These are phyloP conservation scores for Drosophila sp. DNA, from an alignment of 1,140 invertebrate species.

Conservation along the genomic window DNA sequence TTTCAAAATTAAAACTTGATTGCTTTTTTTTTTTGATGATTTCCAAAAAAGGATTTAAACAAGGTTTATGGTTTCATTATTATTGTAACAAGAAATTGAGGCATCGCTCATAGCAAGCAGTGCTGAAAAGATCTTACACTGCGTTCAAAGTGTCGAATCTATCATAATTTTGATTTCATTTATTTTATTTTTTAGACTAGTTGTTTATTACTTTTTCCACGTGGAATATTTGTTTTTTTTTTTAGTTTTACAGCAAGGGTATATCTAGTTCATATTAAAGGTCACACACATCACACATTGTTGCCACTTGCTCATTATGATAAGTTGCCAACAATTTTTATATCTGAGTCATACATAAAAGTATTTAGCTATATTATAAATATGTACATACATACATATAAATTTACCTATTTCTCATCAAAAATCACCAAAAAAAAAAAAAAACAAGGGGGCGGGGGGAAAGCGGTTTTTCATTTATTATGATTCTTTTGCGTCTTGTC, in stretches of 20 bases:
- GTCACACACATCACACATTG: neutral
- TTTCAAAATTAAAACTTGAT: too few relatives aligned
- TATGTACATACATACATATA: neutral
- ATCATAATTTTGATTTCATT: too few relatives aligned
- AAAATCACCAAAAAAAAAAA: conserved; percentile 8
- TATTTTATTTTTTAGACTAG: too few relatives aligned
- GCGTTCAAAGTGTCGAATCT: too few relatives aligned
- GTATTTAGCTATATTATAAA: too few relatives aligned
- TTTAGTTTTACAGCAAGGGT: neutral
- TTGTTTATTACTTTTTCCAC: too few relatives aligned
- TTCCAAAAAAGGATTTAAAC: too few relatives aligned
- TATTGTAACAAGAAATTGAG: too few relatives aligned
- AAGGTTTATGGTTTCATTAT: too few relatives aligned
- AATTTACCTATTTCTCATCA: conserved; percentile 9
- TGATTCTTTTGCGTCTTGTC: conserved; percentile 51
- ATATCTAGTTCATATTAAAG: neutral
- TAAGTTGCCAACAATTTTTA: neutral
- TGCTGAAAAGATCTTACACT: too few relatives aligned
- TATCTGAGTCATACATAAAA: conserved; percentile 3
- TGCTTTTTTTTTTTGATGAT: too few relatives aligned
- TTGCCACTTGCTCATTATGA: neutral
- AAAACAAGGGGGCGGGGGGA: neutral
- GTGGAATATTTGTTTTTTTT: neutral
- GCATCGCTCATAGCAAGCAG: too few relatives aligned
- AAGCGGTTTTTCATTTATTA: conserved; percentile 12